These are phyloP conservation scores for Caenorhabditis panamensis DNA, from an alignment of 2,888 invertebrate genomes.

Conservation along the genomic window DNA sequence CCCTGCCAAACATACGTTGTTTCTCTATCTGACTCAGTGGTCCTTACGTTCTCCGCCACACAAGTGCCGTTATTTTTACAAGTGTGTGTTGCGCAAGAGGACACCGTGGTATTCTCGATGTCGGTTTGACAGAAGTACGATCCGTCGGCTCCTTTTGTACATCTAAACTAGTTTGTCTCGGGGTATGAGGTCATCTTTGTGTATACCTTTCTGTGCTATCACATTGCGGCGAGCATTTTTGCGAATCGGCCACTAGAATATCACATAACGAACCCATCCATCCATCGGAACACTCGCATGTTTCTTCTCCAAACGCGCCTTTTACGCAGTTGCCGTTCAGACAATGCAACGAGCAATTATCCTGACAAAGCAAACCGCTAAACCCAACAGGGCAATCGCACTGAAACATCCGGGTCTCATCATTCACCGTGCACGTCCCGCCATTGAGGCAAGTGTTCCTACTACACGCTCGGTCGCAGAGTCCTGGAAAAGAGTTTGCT, in stretches of 20 bases:
- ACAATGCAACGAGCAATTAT: conserved; percentile 65
- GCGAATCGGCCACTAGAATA: conserved; percentile 42
- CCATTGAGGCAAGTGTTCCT: conserved; percentile 74
- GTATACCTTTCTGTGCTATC: conserved; percentile 54
- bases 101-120: conserved; percentile 4
- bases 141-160: conserved; percentile 57
- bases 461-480: conserved; percentile 63
- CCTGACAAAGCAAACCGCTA: conserved; percentile 70
- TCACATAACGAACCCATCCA: conserved; percentile 69
- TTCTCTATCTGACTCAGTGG: not conserved
- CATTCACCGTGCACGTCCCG: conserved; percentile 72
- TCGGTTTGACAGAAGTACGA: conserved; percentile 40
- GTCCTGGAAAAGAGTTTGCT: conserved; percentile 33
- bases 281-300: conserved; percentile 66
- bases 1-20: conserved; percentile 48
- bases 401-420: conserved; percentile 69
- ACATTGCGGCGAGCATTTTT: conserved; percentile 61
- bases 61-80: conserved; percentile 77
- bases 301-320: conserved; percentile 61
- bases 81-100: conserved; percentile 61
- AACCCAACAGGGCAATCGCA: conserved; percentile 73
- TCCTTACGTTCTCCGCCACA: conserved; percentile 67
- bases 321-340: conserved; percentile 66
- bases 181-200: conserved; percentile 22
- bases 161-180: conserved; percentile 35